phyloP scores from a whole-genome alignment of 2,888 invertebrate genomes.

The Cephus spinipes region DNA sequence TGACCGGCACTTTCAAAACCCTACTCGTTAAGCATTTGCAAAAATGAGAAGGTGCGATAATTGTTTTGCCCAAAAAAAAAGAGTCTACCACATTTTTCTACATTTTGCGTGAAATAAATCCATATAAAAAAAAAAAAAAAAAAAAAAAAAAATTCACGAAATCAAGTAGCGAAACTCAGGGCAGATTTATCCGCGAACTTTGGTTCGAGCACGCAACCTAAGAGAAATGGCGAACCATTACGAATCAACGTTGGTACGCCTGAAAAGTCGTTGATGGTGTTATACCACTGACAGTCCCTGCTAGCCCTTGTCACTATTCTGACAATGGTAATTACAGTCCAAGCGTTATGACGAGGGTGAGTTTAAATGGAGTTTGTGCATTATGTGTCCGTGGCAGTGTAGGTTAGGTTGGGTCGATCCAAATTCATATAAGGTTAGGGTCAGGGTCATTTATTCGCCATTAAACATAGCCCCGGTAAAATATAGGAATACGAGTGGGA shows the following conservation, averaged over 20 bases:
- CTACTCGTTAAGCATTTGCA: too few relatives aligned
- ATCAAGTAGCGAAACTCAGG: neutral
- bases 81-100: too few relatives aligned
- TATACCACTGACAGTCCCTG: neutral
- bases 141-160: too few relatives aligned
- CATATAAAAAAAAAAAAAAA: too few relatives aligned
- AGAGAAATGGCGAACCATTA: neutral
- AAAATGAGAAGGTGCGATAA: too few relatives aligned
- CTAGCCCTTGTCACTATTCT: neutral
- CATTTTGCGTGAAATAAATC: too few relatives aligned
- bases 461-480: neutral
- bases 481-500: neutral
- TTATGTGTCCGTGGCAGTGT: neutral
- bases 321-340: neutral
- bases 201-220: neutral
- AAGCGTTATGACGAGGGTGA: neutral
- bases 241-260: neutral
- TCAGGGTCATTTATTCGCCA: neutral
- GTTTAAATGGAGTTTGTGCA: neutral
- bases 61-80: too few relatives aligned
- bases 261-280: neutral
- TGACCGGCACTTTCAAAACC: too few relatives aligned
- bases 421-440: neutral
- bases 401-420: neutral
- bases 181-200: neutral